Evolutionary conservation across 1,140 invertebrate genomes (phyloP).

Genomic region (Gryllus bimaculatus): DNA sequence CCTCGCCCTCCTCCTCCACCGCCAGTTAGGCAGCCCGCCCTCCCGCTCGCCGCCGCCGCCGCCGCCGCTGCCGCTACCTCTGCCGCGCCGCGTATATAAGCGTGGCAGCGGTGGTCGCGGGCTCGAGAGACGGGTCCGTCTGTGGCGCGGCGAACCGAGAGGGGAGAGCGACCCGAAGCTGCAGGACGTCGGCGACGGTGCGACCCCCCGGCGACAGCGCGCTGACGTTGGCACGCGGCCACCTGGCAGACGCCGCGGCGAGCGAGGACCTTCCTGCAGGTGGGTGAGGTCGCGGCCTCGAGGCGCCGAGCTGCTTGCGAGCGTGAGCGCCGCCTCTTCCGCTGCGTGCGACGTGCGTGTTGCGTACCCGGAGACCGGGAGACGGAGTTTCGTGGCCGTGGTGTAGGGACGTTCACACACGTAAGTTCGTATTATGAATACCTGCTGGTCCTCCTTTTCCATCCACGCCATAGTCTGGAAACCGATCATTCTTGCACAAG

Average conservation of each 20-base stretch:
- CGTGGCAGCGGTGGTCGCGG: neutral
- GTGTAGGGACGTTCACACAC: too few relatives aligned
- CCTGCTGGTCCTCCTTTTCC: too few relatives aligned
- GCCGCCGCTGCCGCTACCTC: neutral
- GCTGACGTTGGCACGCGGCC: neutral
- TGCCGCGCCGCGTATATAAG: neutral
- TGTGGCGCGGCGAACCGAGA: neutral
- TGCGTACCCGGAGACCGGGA: too few relatives aligned
- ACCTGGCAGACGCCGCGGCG: neutral
- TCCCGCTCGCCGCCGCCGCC: neutral
- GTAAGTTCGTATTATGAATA: too few relatives aligned
- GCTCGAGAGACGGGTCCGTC: neutral
- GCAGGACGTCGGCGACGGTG: neutral
- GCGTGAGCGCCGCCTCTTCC: too few relatives aligned
- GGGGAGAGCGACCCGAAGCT: neutral
- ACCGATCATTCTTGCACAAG: too few relatives aligned
- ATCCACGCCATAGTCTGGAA: too few relatives aligned
- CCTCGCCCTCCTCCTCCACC: neutral
- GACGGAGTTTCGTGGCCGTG: too few relatives aligned
- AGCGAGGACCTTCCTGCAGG: neutral
- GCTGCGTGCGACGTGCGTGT: too few relatives aligned
- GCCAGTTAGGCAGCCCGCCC: neutral
- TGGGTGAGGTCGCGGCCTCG: neutral
- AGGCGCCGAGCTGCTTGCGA: too few relatives aligned
- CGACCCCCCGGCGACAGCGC: too few relatives aligned